These are phyloP conservation scores for Tenthredo notha DNA, from an alignment of 2,888 invertebrate genomes.

Conservation along the genomic window DNA sequence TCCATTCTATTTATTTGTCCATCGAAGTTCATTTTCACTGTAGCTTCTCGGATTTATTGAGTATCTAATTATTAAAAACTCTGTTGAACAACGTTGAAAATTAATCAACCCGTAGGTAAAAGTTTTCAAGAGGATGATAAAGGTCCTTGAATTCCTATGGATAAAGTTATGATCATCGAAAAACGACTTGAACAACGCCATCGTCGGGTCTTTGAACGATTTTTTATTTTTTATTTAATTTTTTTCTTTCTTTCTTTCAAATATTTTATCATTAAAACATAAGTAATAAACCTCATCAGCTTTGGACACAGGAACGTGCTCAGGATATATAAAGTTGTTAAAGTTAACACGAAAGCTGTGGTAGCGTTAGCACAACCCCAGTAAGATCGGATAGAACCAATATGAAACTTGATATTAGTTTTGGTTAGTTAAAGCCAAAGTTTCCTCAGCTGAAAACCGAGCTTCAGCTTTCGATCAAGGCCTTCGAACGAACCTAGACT, in stretches of 20 bases:
- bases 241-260: not conserved
- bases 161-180: not conserved
- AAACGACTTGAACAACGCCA: not conserved
- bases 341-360: constrained; percentile 24
- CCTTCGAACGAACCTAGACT: not conserved
- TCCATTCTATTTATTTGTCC: not conserved
- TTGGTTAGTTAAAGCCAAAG: constrained; percentile 40
- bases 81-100: not conserved
- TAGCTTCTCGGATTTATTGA: not conserved
- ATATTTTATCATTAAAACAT: not conserved
- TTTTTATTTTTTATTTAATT: not conserved
- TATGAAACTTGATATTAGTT: constrained; percentile 49
- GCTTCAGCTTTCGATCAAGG: not conserved
- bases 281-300: not conserved
- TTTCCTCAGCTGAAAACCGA: not conserved
- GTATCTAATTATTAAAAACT: not conserved
- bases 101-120: not conserved
- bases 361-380: not conserved
- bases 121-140: not conserved
- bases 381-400: constrained; percentile 28
- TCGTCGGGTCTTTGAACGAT: not conserved
- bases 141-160: not conserved
- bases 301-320: not conserved
- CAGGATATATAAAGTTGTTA: not conserved
- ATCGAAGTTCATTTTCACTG: not conserved